Evolutionary conservation across 1,140 invertebrate species (phyloP), one percentile per base, ranked within the genome.

Genomic region (Pseudachorutes palmiensis): DNA sequence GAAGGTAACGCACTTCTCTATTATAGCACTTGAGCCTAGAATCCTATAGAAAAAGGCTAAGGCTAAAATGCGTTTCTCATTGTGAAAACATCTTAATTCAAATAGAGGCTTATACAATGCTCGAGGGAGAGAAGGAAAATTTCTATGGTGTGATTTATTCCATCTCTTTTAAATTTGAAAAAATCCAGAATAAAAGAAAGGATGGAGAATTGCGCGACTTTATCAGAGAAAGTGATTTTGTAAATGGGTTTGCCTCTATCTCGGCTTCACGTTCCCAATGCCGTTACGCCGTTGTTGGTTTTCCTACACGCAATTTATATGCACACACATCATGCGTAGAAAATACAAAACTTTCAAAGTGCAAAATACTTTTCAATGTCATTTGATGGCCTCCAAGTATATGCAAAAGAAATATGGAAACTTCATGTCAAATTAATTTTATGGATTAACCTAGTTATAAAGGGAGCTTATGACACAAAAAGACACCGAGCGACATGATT

Each of bases 161-260:
- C 60, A 62, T 45, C n/a, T 29, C 41, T 48, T 60, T 48, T n/a
- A 55, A 30, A 67, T 67, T 67, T 67, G 55, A 66, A 66, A 63
- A 62, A 41, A n/a, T n/a, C n/a, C n/a, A n/a, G n/a, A n/a, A n/a
- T n/a, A n/a, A 41, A 19, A 41, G 36, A 41, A 41, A 41, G 36
- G 19, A 41, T 19, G 60, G 55, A 68, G 62, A 68, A 68, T 64
- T 64, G n/a, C 64, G 67, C 59, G 51, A 64, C 55, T 55, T 60
- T 68, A 68, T 68, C 67, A 63, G 36, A 22, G 55, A 68, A 64
- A 68, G 67, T 68, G 67, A 68, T 68, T 68, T 64, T 51, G 24
- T 32, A 68, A 68, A 68, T 68, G 62, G 67, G 48, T 32, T 32
- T 49, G 29, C 55, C 51, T 62, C 48, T 62, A n/a, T n/a, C n/a